These are phyloP conservation scores for Lutjanus erythropterus DNA, from an alignment of 2,113 vertebrate species.

Conservation along the genomic window DNA sequence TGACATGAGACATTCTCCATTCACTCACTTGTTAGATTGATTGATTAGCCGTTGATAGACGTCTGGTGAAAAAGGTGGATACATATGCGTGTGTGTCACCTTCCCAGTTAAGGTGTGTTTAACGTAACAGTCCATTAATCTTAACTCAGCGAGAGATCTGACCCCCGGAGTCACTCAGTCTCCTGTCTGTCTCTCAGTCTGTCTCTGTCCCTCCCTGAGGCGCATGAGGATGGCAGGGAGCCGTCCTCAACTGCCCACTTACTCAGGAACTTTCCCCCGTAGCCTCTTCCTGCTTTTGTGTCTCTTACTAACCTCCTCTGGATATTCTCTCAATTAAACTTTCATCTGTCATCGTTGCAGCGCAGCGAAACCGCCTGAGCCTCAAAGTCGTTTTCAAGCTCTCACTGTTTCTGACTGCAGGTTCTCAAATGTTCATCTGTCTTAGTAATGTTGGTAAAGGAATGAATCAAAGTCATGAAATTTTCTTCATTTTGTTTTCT, in stretches of 20 bases:
- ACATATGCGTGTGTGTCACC: slow-evolving; percentile 39
- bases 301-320: slow-evolving; percentile 50
- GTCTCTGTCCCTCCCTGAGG: slow-evolving; percentile 61
- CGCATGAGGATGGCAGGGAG: slow-evolving; percentile 40
- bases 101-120: slow-evolving; percentile 50
- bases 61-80: slow-evolving; percentile 50
- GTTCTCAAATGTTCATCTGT: background rate
- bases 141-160: slow-evolving; percentile 71
- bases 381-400: slow-evolving; percentile 27
- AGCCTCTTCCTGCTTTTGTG: slow-evolving; percentile 32
- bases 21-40: slow-evolving; percentile 54
- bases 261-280: slow-evolving; percentile 49
- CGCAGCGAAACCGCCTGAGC: background rate
- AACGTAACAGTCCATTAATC: slow-evolving; percentile 72
- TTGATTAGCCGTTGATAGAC: slow-evolving; percentile 60
- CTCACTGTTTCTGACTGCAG: background rate
- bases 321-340: slow-evolving; percentile 57
- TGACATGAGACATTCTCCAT: slow-evolving; percentile 37
- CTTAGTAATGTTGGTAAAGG: slow-evolving; percentile 1
- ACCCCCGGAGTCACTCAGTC: slow-evolving; percentile 69
- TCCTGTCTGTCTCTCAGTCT: slow-evolving; percentile 46
- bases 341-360: slow-evolving; percentile 39
- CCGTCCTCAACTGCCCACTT: slow-evolving; percentile 42
- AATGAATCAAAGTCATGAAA: background rate
- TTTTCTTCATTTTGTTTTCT: background rate